phyloP scores from a whole-genome alignment of 53 echinoderm and acorn worm genomes.

The Antedon mediterranea region DNA sequence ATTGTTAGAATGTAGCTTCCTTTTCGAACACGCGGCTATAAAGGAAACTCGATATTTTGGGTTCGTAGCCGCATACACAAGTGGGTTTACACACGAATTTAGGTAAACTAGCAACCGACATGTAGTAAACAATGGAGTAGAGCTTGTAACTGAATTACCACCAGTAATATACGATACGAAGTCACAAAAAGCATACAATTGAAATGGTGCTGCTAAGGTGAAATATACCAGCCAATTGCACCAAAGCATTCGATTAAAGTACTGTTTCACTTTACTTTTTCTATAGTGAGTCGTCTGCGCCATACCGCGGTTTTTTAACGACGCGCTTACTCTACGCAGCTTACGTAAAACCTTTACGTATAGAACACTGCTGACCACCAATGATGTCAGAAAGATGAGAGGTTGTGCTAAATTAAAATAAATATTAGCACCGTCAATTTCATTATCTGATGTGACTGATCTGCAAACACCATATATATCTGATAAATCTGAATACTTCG shows the following conservation, averaged over 20 bases:
- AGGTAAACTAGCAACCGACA: background rate
- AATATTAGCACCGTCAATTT: background rate
- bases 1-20: background rate
- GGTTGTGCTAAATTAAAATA: background rate
- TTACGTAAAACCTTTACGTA: background rate
- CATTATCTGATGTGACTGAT: background rate
- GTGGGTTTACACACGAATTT: background rate
- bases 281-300: background rate
- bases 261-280: background rate
- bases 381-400: background rate
- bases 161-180: background rate
- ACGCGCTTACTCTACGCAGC: background rate
- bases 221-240: background rate
- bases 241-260: background rate
- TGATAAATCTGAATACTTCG: background rate
- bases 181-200: background rate
- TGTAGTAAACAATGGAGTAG: background rate
- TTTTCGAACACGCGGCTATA: background rate
- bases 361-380: background rate
- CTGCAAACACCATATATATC: background rate
- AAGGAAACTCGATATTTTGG: background rate
- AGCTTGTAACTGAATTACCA: background rate
- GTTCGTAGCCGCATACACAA: background rate
- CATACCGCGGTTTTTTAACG: background rate
- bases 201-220: background rate